Evolutionary conservation across 2,888 invertebrate species (phyloP).

Genomic region (Agriopis aurantiaria): DNA sequence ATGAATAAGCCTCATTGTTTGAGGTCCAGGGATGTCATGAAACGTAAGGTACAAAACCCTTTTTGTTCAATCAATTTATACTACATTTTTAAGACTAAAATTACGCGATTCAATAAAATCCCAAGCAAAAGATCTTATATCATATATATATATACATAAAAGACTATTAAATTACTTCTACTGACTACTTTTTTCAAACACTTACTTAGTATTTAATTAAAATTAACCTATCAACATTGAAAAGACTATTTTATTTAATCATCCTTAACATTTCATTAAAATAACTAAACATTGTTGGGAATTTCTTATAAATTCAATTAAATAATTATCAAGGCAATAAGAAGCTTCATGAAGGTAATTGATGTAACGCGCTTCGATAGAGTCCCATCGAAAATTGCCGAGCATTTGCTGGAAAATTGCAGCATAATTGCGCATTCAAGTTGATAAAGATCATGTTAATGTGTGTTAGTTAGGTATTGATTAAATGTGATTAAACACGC

Average conservation of each 20-base stretch:
- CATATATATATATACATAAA: too few relatives aligned
- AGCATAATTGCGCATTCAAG: constrained; percentile 17
- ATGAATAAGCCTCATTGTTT: too few relatives aligned
- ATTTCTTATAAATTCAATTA: constrained; percentile 6
- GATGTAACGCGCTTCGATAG: constrained; percentile 5
- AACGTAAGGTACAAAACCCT: too few relatives aligned
- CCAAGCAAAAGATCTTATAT: too few relatives aligned
- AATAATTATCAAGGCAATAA: constrained; percentile 2
- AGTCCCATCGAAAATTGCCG: constrained; percentile 6
- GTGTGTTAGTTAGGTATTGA: constrained; percentile 4
- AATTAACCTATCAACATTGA: not conserved
- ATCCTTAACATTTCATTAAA: not conserved
- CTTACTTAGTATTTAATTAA: not conserved
- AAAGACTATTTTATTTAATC: not conserved
- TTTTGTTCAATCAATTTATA: too few relatives aligned
- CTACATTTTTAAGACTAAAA: too few relatives aligned
- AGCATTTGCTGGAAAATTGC: constrained; percentile 9
- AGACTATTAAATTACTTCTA: too few relatives aligned
- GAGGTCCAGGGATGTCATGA: too few relatives aligned
- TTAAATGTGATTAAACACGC: not conserved
- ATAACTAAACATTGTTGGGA: not conserved
- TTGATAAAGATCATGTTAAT: constrained; percentile 13
- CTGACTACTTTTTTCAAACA: too few relatives aligned
- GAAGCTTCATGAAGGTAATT: constrained; percentile 1
- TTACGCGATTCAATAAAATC: too few relatives aligned